These are phyloP conservation scores for Phoxinus dragarum DNA, from an alignment of 2,797 vertebrate genomes.

Conservation along the genomic window DNA sequence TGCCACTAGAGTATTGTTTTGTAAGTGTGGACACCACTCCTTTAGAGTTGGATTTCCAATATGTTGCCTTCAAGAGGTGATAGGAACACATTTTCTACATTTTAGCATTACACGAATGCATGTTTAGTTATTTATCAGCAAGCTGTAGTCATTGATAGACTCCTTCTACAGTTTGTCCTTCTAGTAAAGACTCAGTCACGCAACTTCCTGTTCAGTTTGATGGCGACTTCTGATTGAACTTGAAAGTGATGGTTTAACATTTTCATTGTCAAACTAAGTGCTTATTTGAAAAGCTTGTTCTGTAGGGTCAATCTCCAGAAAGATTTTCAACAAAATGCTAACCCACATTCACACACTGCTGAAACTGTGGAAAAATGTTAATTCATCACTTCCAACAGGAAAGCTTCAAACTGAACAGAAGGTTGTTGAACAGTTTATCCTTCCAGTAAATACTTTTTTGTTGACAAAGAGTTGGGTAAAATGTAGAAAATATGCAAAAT, in stretches of 20 bases:
- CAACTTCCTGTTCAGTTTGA: conserved; percentile 66
- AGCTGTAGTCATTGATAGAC: not conserved
- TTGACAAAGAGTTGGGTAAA: not conserved
- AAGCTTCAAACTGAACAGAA: not conserved
- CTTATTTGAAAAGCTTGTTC: not conserved
- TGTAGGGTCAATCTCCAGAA: too few relatives aligned
- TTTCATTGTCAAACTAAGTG: not conserved
- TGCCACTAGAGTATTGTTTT: not conserved
- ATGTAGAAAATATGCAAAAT: conserved; percentile 51
- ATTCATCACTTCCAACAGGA: not conserved
- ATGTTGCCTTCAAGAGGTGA: too few relatives aligned
- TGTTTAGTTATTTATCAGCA: too few relatives aligned
- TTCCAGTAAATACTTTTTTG: not conserved
- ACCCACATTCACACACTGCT: too few relatives aligned
- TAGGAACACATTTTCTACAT: too few relatives aligned
- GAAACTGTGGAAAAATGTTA: not conserved
- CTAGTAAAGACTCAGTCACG: too few relatives aligned
- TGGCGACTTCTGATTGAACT: conserved; percentile 65
- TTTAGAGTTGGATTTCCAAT: not conserved
- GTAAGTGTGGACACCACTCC: not conserved
- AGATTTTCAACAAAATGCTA: too few relatives aligned
- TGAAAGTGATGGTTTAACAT: conserved; percentile 67
- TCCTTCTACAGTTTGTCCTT: too few relatives aligned
- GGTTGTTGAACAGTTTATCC: not conserved
- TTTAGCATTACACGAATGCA: too few relatives aligned